Evolutionary conservation across 2,797 vertebrate species (phyloP), one percentile per base, ranked within the genome.

Genomic region (Tokudaia muenninki): DNA sequence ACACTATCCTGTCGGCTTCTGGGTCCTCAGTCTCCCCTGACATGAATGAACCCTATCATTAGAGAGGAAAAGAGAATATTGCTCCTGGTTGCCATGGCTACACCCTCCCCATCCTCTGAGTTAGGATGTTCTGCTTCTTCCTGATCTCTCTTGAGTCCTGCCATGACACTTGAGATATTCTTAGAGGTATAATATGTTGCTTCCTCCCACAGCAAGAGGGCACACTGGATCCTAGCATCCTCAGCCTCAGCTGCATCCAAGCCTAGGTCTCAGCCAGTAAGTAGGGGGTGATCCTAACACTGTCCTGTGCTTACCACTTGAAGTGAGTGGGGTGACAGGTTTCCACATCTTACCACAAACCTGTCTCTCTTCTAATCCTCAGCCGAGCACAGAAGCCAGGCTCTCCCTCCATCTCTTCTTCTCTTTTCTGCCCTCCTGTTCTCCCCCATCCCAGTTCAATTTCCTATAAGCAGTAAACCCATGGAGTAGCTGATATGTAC

Each of bases 191-290:
- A 19, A 13, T 10, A 6, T 6, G 24, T 41, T 21, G 6, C 19
- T 47, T 26, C 50, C 41, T 67, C 37, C 31, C n/a, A 44, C 26
- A 44, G 16, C 6, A 37, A 12, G 21, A 34, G 13, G 37, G 10
- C n/a, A 29, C 19, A 1, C 4, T 5, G 8, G 65, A n/a, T 9
- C 21, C 21, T 6, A 6, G 2, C 0, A 3, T 7, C 77, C 55
- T 0, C 21, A n/a, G 26, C 63, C 34, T 67, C 26, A 57, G 4
- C 16, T 50, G 0, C 21, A 52, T 57, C n/a, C 29, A 77, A 16
- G 55, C 12, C n/a, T 57, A 26, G n/a, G n/a, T 57, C 50, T 14
- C 2, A 2, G 52, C 5, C n/a, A 50, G 74, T 63, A 24, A 78
- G 0, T 26, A 26, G 6, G 24, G 16, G 6, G 12, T 61, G 44